Base-by-base conservation (phyloP, 1,140 invertebrate species). In the Apis florea region DNA sequence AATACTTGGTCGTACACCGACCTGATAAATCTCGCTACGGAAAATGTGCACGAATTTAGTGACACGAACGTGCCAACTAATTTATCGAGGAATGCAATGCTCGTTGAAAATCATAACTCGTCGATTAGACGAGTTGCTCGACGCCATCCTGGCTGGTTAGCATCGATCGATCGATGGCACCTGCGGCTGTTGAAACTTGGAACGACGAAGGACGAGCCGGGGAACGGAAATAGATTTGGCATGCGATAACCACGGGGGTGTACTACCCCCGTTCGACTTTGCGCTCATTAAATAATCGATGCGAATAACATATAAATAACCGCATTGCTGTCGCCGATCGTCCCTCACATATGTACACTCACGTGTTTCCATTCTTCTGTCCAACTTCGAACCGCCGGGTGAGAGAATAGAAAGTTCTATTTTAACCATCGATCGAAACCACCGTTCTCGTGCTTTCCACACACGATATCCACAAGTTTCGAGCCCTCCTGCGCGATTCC, bases 341-440 rank as follows among this genome's bases (percentile, higher is more conserved):
- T 49, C 53, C 70, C 61, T 56, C 83, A 49, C 31, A 31, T 31
- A 40, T 40, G 6, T 40, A 31, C 4, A 31, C 4, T 0, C 71
- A 82, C 76, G 71, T 83, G 70, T 15, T 40, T 86, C 84, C 49
- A 83, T 83, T 53, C 54, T 61, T 31, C 80, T 85, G 61, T 76
- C 70, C 13, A 85, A 79, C 67, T 59, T 86, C 61, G 4, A 40
- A 40, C 31, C 31, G 56, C 84, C 31, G 74, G 74, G 75, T 86
- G 72, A 86, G 75, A 67, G 75, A 67, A 31, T 66, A 24, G 58
- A 68, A 51, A 66, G 49, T 31, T 47, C 56, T 61, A 40, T 75
- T 58, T 49, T 51, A n/a, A 53, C 11, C 12, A 40, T 0, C 21
- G 17, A 67, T 68, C 49, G 75, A 58, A 47, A 15, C 51, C 31